Evolutionary conservation across 2,888 invertebrate genomes (phyloP), one percentile per base, ranked within the genome.

Genomic region (Dryomyza anilis): DNA sequence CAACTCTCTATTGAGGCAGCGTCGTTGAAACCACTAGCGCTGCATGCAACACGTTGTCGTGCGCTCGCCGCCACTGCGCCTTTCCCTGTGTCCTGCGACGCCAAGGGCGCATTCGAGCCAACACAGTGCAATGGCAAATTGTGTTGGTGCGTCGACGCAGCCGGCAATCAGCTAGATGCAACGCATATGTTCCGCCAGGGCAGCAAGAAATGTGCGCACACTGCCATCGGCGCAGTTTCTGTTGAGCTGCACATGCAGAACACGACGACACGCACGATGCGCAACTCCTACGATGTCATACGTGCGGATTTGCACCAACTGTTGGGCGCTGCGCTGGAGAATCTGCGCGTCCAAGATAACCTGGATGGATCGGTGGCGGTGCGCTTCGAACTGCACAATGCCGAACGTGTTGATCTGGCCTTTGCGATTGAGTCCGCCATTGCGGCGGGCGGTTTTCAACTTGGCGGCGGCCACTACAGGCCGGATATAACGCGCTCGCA

Each of bases 131-230:
- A 88, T 23, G 87, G 86, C 10, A 70, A 70, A 57, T 48, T 70
- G 16, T 94, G 94, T 79, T 94, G 94, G 93, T 94, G 94, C 79
- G 93, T 94, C 3, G 93, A 94, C 80, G 93, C 93, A 66, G 93
- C 93, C 1, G 91, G 91, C 29, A 90, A 90, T 77, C 90, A 90
- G 74, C 75, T 91, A 23, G 85, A 87, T 12, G 85, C 87, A 14
- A 86, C 88, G 0, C 86, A 86, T 67, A 86, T 88, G 8, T 90
- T 90, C 74, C 78, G 83, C 16, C 70, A 68, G 2, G 89, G 88
- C 33, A 85, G 87, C 55, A 85, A 84, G 53, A 83, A 85, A 53
- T 91, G 90, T 75, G 74, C 86, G 80, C 83, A 85, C 50, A 92
- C 92, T 3, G 89, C 90, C 64, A 87, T 94, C 63, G 91, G 91